Conservation (phyloP, 2,797 vertebrate species). For the Potorous gilbertii region DNA sequence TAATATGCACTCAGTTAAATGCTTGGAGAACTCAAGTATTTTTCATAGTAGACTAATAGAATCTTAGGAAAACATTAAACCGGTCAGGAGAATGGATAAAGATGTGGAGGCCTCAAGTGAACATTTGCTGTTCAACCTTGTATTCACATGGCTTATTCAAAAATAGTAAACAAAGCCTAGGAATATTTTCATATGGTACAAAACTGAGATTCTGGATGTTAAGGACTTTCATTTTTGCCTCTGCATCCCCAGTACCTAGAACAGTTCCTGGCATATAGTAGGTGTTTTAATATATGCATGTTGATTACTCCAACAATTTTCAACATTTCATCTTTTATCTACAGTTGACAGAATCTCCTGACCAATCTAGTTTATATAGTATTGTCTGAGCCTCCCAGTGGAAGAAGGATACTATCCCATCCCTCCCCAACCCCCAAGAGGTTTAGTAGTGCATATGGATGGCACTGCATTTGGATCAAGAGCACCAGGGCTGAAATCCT, state of each 20-base stretch:
- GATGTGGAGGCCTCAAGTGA: slow-evolving; percentile 13
- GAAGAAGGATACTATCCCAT: no score
- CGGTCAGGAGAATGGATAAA: neutral
- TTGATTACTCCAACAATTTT: neutral
- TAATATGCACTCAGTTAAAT: neutral
- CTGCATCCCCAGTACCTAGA: neutral
- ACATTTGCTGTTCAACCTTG: slow-evolving; percentile 3
- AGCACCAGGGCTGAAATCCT: neutral
- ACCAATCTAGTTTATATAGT: neutral
- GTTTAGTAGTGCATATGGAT: neutral
- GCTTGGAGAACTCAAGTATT: neutral
- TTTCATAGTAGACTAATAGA: neutral
- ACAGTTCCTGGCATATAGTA: neutral
- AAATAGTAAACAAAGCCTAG: slow-evolving; percentile 40
- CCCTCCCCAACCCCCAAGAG: neutral
- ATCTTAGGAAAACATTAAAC: neutral
- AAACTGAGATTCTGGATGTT: neutral
- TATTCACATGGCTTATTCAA: slow-evolving; percentile 17
- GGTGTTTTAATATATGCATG: neutral
- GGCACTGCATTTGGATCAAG: neutral
- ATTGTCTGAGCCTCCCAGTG: neutral
- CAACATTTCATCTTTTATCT: neutral
- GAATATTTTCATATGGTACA: neutral
- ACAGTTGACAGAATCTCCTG: neutral
- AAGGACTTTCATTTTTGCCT: neutral